Percentiles rank a stretch among this genome's conserved stretches.
These are phyloP conservation scores for Clusia tigrina DNA, from an alignment of 2,888 invertebrate species.

Conservation along the genomic window DNA sequence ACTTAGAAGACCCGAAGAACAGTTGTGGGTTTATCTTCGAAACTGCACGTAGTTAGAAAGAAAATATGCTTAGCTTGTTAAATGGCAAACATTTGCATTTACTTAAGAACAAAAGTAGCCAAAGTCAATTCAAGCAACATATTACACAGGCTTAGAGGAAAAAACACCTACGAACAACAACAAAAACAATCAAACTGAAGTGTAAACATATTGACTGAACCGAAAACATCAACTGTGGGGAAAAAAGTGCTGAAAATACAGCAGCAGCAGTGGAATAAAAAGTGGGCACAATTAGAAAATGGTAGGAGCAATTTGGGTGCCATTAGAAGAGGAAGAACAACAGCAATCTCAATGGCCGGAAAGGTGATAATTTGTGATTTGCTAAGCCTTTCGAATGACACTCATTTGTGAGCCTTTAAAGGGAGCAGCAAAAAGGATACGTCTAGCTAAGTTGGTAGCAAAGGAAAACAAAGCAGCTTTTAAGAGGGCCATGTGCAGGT, in stretches of 20 bases:
- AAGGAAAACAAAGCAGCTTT: neutral
- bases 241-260: no score
- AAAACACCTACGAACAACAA: neutral
- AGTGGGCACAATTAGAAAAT: neutral
- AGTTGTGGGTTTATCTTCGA: no score
- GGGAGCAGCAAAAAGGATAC: neutral
- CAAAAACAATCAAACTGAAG: no score
- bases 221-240: no score
- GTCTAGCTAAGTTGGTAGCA: neutral
- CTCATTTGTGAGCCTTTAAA: neutral
- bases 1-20: neutral
- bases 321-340: neutral
- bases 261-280: neutral
- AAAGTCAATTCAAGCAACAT: neutral
- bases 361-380: conserved; percentile 24
- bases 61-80: neutral
- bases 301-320: neutral
- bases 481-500: no score
- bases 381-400: conserved; percentile 22
- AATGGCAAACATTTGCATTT: neutral
- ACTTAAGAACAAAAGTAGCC: neutral
- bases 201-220: no score
- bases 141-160: neutral
- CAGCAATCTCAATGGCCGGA: neutral
- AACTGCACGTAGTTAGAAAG: neutral